Base-by-base conservation (phyloP, 2,797 vertebrate genomes). In the Avahi laniger region DNA sequence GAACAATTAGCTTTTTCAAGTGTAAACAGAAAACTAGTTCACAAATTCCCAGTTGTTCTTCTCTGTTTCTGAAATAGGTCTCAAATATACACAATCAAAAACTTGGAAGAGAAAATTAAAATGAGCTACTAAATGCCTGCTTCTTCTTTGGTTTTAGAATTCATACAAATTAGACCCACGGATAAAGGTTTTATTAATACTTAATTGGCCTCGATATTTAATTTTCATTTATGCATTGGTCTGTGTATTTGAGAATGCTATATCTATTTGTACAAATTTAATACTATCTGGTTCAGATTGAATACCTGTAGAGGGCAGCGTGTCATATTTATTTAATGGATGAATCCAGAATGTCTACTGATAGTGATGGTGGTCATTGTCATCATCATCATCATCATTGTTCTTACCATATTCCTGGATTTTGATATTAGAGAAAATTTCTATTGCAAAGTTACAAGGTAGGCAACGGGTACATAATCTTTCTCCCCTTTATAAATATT, bases 221-320 rank as follows among this genome's bases (percentile, higher is more conserved):
- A 38, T 79, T 85, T 88, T 54, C 38, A 80, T 41, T 82, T 70
- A 83, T 76, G 4, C 52, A 59, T 18, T 54, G 52, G 15, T 87
- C 26, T 89, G 8, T n/a, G 30, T 63, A 46, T 54, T 94, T 93
- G 35, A 87, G 41, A 88, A 52, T 46, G 20, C 22, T 96, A 69
- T 54, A 18, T 73, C 54, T 81, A 52, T 50, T 50, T 59, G 48
- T 43, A 15, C 0, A 1, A 46, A 52, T 67, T 63, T 28, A 72
- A 95, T 54, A 59, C 11, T 54, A 9, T 70, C 80, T 8, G 48
- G 38, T 73, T 91, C 91, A 88, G 85, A 94, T 0, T 26, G 50
- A 41, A 87, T 54, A 78, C 93, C 96, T 94, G 75, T 78, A 97
- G 97, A 95, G 93, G 95, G 94, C 94, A 97, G 95, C 78, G 61